These are phyloP conservation scores for Nesoenas mayeri DNA, from an alignment of 2,113 vertebrate species.

Conservation along the genomic window DNA sequence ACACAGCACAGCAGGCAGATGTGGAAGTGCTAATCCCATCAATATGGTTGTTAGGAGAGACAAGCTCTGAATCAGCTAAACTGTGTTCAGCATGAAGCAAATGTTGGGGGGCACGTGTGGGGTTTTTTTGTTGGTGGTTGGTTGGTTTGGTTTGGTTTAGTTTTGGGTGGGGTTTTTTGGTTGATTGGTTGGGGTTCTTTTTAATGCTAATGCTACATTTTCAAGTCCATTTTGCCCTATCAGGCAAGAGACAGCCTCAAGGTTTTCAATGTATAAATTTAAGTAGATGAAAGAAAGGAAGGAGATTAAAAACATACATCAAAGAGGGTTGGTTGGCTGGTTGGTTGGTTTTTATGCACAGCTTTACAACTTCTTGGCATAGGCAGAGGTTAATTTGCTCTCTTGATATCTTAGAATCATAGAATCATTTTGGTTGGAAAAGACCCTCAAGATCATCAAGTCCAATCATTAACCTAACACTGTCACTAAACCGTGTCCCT, in stretches of 20 bases:
- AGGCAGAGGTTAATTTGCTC: background rate
- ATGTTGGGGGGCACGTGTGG: background rate
- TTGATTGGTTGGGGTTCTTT: background rate
- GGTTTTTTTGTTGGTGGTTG: background rate
- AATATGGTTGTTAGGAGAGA: background rate
- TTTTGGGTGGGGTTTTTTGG: no score
- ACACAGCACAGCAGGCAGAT: background rate
- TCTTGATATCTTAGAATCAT: background rate
- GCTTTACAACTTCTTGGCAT: background rate
- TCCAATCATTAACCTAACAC: no score
- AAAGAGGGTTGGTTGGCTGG: no score
- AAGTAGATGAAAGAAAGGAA: background rate
- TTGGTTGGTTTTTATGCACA: background rate
- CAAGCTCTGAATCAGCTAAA: background rate
- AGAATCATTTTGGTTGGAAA: no score
- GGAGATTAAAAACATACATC: background rate
- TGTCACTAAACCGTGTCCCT: no score
- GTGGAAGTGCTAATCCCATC: background rate
- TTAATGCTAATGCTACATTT: background rate
- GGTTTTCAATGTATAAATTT: background rate
- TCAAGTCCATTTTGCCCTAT: background rate
- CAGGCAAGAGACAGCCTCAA: background rate
- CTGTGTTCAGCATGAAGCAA: background rate
- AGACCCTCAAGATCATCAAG: no score
- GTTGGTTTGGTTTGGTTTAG: no score